Percentiles rank a stretch among this genome's conserved stretches.
Evolutionary conservation across 92 coral and sea anemone genomes (phyloP).

Genomic region (Virgularia gustaviana): DNA sequence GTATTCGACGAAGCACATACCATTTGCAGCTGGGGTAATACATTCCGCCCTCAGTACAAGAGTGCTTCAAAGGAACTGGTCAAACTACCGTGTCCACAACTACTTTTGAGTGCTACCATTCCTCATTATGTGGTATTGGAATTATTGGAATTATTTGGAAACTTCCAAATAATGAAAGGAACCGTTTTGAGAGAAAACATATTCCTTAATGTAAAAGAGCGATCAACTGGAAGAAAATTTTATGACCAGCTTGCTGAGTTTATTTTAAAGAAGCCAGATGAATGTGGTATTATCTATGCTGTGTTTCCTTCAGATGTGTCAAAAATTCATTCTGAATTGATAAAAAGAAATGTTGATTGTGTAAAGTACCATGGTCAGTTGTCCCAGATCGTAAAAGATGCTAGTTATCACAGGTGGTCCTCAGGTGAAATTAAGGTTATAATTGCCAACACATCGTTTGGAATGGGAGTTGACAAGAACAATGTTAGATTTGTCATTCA

Average conservation of each 20-base stretch:
- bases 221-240: background rate
- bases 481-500: conserved; percentile 3
- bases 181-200: background rate
- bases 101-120: background rate
- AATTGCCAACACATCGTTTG: background rate
- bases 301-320: no score
- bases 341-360: background rate
- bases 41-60: background rate
- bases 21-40: background rate
- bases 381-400: no score
- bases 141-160: background rate
- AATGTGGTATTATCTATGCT: no score
- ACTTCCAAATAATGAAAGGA: background rate
- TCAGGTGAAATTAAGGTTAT: background rate
- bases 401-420: background rate
- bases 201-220: background rate
- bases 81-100: background rate
- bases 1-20: no score
- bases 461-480: conserved; percentile 8
- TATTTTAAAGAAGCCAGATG: background rate
- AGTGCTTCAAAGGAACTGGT: background rate
- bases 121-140: background rate
- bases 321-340: background rate
- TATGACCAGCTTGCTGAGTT: background rate
- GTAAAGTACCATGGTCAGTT: conserved; percentile 5